Evolutionary conservation across 2,797 vertebrate species (phyloP).

Genomic region (Gallinago solitaria): DNA sequence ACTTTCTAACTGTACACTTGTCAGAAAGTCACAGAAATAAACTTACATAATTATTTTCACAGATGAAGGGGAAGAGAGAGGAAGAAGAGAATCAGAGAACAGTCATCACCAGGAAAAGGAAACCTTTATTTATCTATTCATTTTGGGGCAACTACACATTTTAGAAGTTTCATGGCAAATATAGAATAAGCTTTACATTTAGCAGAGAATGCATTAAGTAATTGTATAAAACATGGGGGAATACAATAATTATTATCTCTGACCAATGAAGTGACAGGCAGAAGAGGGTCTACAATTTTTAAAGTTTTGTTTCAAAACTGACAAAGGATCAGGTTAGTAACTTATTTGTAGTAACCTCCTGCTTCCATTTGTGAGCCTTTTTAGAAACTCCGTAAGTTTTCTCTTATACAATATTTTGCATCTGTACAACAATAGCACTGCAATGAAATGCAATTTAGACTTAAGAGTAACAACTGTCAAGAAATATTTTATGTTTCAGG

Average conservation of each 20-base stretch:
- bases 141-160: background rate
- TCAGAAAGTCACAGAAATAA: background rate
- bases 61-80: background rate
- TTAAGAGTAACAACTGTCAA: background rate
- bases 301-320: background rate
- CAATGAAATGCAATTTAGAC: background rate
- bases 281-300: rapidly evolving
- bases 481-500: background rate
- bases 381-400: background rate
- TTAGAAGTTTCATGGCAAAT: background rate
- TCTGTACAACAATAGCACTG: background rate
- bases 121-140: background rate
- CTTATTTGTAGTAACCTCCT: background rate
- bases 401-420: background rate
- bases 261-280: background rate
- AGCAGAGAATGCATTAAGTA: background rate
- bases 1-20: background rate
- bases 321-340: background rate
- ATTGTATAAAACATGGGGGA: background rate
- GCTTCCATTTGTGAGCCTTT: background rate
- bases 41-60: background rate
- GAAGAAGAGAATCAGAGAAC: background rate
- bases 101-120: background rate
- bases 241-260: background rate
- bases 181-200: background rate